Percentiles rank a stretch among this genome's conserved stretches.
Conservation (phyloP, 2,113 vertebrate species). For the Triplophysa tibetana region DNA sequence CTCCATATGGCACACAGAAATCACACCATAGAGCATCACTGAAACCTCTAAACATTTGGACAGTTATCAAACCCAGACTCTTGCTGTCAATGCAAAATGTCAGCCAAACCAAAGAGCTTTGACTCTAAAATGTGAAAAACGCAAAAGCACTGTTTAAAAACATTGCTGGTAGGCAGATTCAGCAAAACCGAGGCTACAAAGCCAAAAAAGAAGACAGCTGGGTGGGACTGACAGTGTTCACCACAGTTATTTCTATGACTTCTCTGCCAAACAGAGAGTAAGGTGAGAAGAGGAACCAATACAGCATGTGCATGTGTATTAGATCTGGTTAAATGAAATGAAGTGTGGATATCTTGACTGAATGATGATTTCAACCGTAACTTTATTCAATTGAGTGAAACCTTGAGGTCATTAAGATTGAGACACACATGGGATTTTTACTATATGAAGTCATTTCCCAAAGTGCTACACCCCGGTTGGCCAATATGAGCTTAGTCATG, state of each 20-base stretch:
- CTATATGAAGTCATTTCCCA: neutral
- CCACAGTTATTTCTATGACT: conserved; percentile 47
- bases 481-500: neutral
- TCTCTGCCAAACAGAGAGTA: conserved; percentile 51
- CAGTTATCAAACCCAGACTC: conserved; percentile 38
- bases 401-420: neutral
- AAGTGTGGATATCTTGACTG: neutral
- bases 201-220: conserved; percentile 58
- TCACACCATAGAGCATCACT: conserved; percentile 1
- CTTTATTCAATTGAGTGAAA: conserved; percentile 49
- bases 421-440: neutral
- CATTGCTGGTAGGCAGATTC: conserved; percentile 63
- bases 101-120: conserved; percentile 58
- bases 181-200: conserved; percentile 59
- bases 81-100: conserved; percentile 48
- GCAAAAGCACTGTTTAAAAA: conserved; percentile 62
- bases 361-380: conserved; percentile 12
- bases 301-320: neutral
- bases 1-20: conserved; percentile 7
- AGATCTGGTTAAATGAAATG: neutral
- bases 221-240: conserved; percentile 27
- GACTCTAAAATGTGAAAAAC: conserved; percentile 64
- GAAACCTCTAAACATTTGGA: conserved; percentile 36
- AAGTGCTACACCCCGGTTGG: neutral
- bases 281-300: neutral